phyloP scores from a whole-genome alignment of 2,888 invertebrate genomes.

The Mythimna pallens region DNA sequence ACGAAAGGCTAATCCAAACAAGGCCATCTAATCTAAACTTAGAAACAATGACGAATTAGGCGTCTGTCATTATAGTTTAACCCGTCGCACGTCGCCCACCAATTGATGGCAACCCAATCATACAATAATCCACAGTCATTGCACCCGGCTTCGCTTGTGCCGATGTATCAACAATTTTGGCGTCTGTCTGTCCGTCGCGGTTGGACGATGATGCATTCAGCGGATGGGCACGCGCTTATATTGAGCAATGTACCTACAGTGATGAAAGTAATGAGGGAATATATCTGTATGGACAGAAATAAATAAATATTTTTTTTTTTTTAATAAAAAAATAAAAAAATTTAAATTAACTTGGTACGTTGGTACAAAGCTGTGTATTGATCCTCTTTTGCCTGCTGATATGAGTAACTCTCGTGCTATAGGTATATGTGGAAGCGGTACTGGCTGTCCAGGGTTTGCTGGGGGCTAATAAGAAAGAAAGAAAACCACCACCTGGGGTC shows the following conservation, averaged over 20 bases:
- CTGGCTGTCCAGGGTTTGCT: too few relatives aligned
- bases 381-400: background rate
- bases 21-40: slow-evolving; percentile 30
- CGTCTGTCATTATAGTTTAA: slow-evolving; percentile 24
- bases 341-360: background rate
- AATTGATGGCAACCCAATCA: slow-evolving; percentile 70
- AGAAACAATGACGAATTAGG: slow-evolving; percentile 20
- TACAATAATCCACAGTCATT: slow-evolving; percentile 73
- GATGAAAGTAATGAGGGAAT: background rate
- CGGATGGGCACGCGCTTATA: slow-evolving; percentile 62
- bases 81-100: slow-evolving; percentile 44
- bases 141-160: slow-evolving; percentile 59
- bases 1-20: slow-evolving; percentile 5
- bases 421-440: too few relatives aligned
- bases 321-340: background rate
- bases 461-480: too few relatives aligned
- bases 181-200: slow-evolving; percentile 71
- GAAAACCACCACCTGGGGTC: too few relatives aligned
- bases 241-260: background rate
- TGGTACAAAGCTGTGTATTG: background rate
- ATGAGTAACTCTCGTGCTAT: background rate
- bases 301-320: background rate
- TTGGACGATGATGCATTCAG: slow-evolving; percentile 72
- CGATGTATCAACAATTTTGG: slow-evolving; percentile 51
- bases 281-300: background rate